Conservation (phyloP, 2,888 invertebrate species). For the Lamproptera curius region DNA sequence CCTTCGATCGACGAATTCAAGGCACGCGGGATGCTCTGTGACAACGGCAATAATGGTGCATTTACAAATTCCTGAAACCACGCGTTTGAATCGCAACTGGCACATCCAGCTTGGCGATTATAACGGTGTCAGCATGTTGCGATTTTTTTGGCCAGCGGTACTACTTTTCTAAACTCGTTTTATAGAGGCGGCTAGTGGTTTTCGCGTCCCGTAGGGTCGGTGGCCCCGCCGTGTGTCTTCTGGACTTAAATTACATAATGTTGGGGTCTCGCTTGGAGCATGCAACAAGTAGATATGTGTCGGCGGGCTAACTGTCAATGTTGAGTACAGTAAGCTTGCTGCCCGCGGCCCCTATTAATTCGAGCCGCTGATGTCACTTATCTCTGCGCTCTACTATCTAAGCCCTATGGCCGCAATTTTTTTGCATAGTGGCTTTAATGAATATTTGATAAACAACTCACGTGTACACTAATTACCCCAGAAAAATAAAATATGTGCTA, state of each 20-base stretch:
- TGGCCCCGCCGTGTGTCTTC: constrained; percentile 72
- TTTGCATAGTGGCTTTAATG: constrained; percentile 64
- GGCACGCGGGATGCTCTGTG: constrained; percentile 65
- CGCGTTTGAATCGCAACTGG: constrained; percentile 71
- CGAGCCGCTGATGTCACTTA: constrained; percentile 78
- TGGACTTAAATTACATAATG: constrained; percentile 78
- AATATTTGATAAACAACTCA: constrained; percentile 66
- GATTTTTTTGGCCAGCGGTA: constrained; percentile 79
- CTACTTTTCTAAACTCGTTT: constrained; percentile 79
- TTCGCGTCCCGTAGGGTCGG: constrained; percentile 78
- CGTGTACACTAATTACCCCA: constrained; percentile 63
- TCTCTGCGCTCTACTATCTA: constrained; percentile 75
- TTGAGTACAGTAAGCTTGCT: constrained; percentile 76
- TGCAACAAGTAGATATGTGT: constrained; percentile 79
- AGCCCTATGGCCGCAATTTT: constrained; percentile 77
- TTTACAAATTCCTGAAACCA: constrained; percentile 61
- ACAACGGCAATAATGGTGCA: constrained; percentile 68
- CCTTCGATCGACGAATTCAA: constrained; percentile 59
- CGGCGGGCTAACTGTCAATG: constrained; percentile 76
- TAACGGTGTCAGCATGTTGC: constrained; percentile 80
- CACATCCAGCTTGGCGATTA: constrained; percentile 78
- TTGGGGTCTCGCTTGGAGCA: constrained; percentile 71
- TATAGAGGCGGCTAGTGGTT: constrained; percentile 77
- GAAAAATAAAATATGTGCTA: constrained; percentile 32
- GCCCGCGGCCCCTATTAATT: constrained; percentile 77